phyloP scores from a whole-genome alignment of 37 sponge, comb jelly and placozoan species.

The Mnemiopsis leidyi region DNA sequence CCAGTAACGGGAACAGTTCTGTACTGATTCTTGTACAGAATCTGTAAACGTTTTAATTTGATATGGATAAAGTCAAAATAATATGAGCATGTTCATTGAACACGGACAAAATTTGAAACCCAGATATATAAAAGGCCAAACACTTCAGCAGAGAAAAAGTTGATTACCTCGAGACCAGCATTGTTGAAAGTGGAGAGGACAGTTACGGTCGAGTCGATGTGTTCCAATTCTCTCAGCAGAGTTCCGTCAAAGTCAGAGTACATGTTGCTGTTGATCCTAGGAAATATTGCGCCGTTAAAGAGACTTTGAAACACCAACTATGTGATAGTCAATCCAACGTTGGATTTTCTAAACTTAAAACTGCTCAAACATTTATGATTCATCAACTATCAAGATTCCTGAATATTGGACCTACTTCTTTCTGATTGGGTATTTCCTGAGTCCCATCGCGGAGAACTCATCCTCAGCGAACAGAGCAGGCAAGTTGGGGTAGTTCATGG shows the following conservation, averaged over 20 bases:
- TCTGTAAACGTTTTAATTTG: not conserved
- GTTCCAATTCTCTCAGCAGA: conserved; percentile 31
- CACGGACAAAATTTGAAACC: not conserved
- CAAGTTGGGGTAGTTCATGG: conserved; percentile 9
- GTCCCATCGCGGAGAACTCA: conserved; percentile 52
- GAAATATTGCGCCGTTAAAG: not conserved
- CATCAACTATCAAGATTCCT: too few species aligned
- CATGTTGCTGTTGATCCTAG: conserved; percentile 40
- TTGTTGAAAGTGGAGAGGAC: conserved; percentile 61
- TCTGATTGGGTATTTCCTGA: conserved; percentile 54
- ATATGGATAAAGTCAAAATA: too few species aligned
- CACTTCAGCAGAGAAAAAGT: not conserved
- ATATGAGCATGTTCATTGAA: not conserved
- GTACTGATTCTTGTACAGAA: conserved; percentile 25
- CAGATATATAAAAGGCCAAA: not conserved
- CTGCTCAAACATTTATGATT: too few species aligned
- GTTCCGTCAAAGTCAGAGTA: conserved; percentile 29
- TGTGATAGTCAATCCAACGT: too few species aligned
- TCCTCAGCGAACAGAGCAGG: conserved; percentile 3
- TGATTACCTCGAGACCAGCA: conserved; percentile 9
- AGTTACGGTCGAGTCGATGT: conserved; percentile 34
- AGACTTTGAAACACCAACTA: not conserved
- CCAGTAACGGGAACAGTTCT: conserved; percentile 2
- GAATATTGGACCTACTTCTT: not conserved
- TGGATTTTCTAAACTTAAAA: too few species aligned